Percentiles rank a stretch among this genome's conserved stretches.
Conservation (phyloP, 2,888 invertebrate species). For the Camponotus fellah region DNA sequence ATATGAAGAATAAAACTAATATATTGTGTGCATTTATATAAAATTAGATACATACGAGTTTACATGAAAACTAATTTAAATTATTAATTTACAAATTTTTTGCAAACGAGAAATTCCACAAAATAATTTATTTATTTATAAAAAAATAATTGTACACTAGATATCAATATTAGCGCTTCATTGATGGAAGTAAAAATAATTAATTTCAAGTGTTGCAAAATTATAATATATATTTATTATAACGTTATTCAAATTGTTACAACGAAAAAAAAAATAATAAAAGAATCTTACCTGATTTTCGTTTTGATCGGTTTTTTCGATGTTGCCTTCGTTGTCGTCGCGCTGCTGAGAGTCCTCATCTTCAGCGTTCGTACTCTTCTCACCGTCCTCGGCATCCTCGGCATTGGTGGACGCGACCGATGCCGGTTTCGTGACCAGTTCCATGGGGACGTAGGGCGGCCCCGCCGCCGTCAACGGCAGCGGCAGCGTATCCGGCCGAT, state of each 20-base stretch:
- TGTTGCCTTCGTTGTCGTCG: slow-evolving; percentile 81
- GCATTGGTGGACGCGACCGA: slow-evolving; percentile 42
- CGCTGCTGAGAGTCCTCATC: slow-evolving; percentile 57
- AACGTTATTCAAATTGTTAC: slow-evolving; percentile 1
- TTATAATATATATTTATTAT: background rate
- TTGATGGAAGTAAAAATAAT: background rate
- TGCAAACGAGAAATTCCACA: background rate
- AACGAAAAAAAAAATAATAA: background rate
- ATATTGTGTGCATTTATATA: background rate
- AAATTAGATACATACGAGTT: background rate
- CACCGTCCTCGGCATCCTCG: slow-evolving; percentile 42
- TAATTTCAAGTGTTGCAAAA: background rate
- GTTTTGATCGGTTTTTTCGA: slow-evolving; percentile 79
- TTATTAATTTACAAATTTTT: background rate
- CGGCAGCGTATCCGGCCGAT: slow-evolving; percentile 78
- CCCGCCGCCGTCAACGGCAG: slow-evolving; percentile 74
- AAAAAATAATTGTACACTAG: background rate
- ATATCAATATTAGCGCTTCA: background rate
- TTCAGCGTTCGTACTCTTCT: slow-evolving; percentile 45
- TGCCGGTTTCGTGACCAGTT: slow-evolving; percentile 77
- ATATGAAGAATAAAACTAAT: background rate
- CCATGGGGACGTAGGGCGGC: slow-evolving; percentile 81
- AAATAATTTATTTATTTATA: background rate
- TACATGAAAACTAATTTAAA: background rate
- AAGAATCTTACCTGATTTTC: slow-evolving; percentile 75